Evolutionary conservation across 2,113 vertebrate genomes (phyloP).

Genomic region (Rhineura floridana): DNA sequence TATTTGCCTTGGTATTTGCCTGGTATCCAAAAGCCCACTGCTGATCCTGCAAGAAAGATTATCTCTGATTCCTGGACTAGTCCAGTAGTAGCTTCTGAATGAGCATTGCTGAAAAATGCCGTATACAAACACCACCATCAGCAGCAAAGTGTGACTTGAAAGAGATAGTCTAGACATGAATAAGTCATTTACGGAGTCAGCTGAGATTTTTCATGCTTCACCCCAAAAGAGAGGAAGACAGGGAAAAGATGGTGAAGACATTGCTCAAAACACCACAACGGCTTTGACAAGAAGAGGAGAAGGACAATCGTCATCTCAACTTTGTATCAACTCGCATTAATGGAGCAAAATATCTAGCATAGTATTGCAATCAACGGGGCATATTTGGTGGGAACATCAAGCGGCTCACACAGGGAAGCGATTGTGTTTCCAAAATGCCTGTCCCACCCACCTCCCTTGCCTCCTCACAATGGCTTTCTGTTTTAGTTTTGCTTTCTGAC

Average conservation of each 20-base stretch:
- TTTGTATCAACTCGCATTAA: conserved; percentile 37
- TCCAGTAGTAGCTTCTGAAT: not conserved
- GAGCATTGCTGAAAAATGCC: not conserved
- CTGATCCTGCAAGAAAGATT: not conserved
- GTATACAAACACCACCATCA: fast-evolving
- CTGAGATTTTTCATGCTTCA: not conserved
- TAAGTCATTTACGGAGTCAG: not conserved
- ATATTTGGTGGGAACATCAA: conserved; percentile 51
- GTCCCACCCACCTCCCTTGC: conserved; percentile 53
- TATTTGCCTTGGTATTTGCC: not conserved
- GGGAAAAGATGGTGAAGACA: not conserved
- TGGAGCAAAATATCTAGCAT: conserved; percentile 53
- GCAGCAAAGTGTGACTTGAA: not conserved
- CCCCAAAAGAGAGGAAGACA: not conserved
- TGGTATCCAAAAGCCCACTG: not conserved
- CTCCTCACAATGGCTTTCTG: conserved; percentile 31
- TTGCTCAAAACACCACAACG: not conserved
- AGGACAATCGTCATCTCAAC: not conserved
- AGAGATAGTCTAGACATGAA: not conserved
- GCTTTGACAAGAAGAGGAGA: not conserved
- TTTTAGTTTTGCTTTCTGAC: conserved; percentile 34
- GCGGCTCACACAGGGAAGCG: conserved; percentile 47
- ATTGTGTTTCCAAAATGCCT: conserved; percentile 64
- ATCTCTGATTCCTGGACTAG: not conserved
- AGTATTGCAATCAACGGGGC: conserved; percentile 51